Evolutionary conservation across 2,797 vertebrate species (phyloP), one percentile per base, ranked within the genome.

Genomic region (Zalophus californianus): DNA sequence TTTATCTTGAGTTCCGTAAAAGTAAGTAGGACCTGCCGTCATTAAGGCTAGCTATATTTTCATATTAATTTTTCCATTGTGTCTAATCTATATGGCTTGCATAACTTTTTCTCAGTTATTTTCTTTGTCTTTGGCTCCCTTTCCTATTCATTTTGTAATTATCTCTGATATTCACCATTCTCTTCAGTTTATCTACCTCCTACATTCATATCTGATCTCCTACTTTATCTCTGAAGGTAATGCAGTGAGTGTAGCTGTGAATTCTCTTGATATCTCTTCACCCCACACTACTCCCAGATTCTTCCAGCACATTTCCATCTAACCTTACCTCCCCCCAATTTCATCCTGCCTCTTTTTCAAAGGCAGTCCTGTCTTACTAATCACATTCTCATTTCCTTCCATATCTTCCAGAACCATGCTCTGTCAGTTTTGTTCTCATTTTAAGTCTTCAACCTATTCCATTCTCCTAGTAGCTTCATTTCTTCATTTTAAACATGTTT

Each of bases 221-320:
- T 48, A 21, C 72, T 86, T 58, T 91, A 58, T 96, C 27, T 68
- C 32, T 80, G 66, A 93, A 90, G 23, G 66, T 73, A 56, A 86
- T 15, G 12, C 32, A 58, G 0, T 52, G 21, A 66, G 0, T 68
- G 27, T 56, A 80, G 25, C 38, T 73, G 14, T 82, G 50, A 68
- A 32, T 91, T 82, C 50, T 91, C 58, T 70, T 66, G 75, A 64
- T 68, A 35, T 50, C 16, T 56, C 73, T 54, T 86, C 52, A n/a
- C 4, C 20, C 4, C 14, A 7, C 25, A 60, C 70, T 35, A 50
- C 44, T 54, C n/a, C 38, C 73, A 64, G 1, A 21, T 89, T 80
- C 52, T 70, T 32, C 16, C 52, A 54, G 44, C 25, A 60, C 27
- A 13, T 82, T 77, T 75, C 66, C 73, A 7, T 85, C 38, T 48